Conservation (phyloP, 2,888 invertebrate species). For the Temnothorax unifasciatus region DNA sequence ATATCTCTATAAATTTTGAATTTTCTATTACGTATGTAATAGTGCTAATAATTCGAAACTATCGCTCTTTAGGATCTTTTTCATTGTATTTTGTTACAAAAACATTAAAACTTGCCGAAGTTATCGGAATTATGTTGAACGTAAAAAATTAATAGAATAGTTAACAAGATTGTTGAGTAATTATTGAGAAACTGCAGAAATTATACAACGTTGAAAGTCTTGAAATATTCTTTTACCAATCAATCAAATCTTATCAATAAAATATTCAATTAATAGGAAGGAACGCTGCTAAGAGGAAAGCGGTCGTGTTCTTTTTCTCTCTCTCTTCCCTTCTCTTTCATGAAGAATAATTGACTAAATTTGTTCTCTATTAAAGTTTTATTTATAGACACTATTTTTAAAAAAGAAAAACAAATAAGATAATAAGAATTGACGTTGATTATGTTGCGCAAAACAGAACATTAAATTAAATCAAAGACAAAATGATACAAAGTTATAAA, state of each 20-base stretch:
- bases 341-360: conserved; percentile 3
- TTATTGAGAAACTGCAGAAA: not conserved
- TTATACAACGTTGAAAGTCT: not conserved
- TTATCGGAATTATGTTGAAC: not conserved
- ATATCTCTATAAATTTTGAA: no score
- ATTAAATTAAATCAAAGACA: no score
- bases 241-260: not conserved
- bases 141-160: not conserved
- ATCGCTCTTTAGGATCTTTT: no score
- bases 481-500: no score
- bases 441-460: not conserved
- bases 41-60: no score
- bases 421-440: not conserved
- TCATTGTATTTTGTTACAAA: not conserved
- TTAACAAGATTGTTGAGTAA: not conserved
- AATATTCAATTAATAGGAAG: conserved; percentile 9
- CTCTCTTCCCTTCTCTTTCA: not conserved
- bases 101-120: not conserved
- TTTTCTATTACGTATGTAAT: no score
- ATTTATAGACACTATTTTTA: not conserved
- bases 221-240: not conserved
- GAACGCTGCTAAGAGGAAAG: not conserved
- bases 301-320: not conserved
- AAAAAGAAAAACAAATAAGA: not conserved
- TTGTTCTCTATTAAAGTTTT: not conserved